Conservation (phyloP, 2,888 invertebrate species). For the Eudasyphora cyanicolor region DNA sequence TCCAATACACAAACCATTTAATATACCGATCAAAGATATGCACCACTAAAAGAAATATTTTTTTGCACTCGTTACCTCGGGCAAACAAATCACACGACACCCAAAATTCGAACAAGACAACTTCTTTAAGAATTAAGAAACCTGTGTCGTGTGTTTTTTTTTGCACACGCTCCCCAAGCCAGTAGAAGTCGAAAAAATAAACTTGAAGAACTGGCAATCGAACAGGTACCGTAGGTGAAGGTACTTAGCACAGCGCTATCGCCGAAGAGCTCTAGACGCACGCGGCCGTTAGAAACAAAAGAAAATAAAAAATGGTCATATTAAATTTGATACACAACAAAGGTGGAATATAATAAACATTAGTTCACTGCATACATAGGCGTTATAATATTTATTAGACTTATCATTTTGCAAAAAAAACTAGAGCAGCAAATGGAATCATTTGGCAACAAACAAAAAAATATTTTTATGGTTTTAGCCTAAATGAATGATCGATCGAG, state of each 20-base stretch:
- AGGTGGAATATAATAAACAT: neutral
- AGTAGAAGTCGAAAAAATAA: conserved; percentile 51
- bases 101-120: conserved; percentile 42
- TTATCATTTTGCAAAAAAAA: conserved; percentile 7
- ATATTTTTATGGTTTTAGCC: neutral
- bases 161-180: conserved; percentile 55
- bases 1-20: neutral
- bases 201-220: conserved; percentile 23
- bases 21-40: neutral
- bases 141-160: neutral
- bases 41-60: neutral
- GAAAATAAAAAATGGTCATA: neutral
- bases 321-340: neutral
- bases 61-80: neutral
- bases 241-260: conserved; percentile 45
- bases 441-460: neutral
- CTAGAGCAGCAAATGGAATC: neutral
- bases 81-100: conserved; percentile 27
- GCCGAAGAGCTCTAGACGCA: conserved; percentile 47
- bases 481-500: neutral
- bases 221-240: conserved; percentile 23
- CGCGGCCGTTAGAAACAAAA: conserved; percentile 36
- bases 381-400: neutral
- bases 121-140: no score
- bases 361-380: neutral